Evolutionary conservation across 2,888 invertebrate genomes (phyloP), one percentile per base, ranked within the genome.

Genomic region (Sicus ferrugineus): DNA sequence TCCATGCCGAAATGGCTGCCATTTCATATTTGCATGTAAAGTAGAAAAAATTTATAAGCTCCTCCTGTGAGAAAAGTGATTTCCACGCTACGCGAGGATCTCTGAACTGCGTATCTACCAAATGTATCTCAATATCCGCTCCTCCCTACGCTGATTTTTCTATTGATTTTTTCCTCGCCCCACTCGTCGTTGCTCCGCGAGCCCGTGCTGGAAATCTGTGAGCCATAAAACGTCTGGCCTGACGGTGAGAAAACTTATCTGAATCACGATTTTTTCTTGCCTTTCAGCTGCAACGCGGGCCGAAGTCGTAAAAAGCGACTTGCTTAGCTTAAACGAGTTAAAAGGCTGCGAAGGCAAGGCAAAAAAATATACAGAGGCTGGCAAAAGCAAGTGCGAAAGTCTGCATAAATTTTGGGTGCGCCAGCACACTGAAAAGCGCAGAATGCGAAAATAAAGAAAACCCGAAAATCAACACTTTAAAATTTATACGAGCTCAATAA

Each of bases 341-440:
- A 19, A 58, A 4, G 7, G 58, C 31, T 9, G 23, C 21, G 23
- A 54, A 5, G 23, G 23, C 26, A 28, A 54, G 26, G 21, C 16
- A 11, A 56, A 11, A 9, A 56, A 52, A 52, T 3, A 19, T 3
- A 56, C 21, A 56, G 23, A 23, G 16, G 26, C 14, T 21, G 14
- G 21, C 9, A 16, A 61, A 28, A 30, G 30, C 50, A 50, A 31
- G 31, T 46, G 50, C 30, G 30, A 63, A 63, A 48, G 50, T 50
- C 31, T 63, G 48, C 48, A 63, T 63, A 30, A 48, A 63, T 6
- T 61, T n/a, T 63, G 63, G 63, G 63, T 50, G 63, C 42, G 61
- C 14, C 54, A 23, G 19, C n/a, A 16, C 42, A 42, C n/a, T 42
- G 11, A 42, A n/a, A 42, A 42, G n/a, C 42, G 46, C 14, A n/a